These are phyloP conservation scores for Tetrapedia diversipes DNA, from an alignment of 2,888 invertebrate genomes.

Conservation along the genomic window DNA sequence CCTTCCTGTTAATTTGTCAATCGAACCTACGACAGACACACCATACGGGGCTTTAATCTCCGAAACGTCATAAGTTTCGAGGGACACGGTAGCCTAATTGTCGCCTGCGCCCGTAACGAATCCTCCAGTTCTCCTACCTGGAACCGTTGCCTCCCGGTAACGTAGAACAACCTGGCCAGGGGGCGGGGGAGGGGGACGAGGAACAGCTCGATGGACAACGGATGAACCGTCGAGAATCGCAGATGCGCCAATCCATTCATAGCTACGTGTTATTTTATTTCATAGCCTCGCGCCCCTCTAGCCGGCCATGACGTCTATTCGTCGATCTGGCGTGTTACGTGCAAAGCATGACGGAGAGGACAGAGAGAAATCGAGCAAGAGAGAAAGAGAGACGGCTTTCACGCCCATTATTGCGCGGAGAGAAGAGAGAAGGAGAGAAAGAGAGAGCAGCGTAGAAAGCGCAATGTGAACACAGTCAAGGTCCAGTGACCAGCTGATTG, in stretches of 20 bases:
- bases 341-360: conserved; percentile 45
- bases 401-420: conserved; percentile 58
- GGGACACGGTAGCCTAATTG: neutral
- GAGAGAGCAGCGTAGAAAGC: conserved; percentile 66
- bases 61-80: conserved; percentile 29
- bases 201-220: conserved; percentile 23
- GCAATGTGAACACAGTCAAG: conserved; percentile 83
- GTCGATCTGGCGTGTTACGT: conserved; percentile 71
- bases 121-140: neutral
- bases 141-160: neutral
- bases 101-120: conserved; percentile 5
- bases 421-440: conserved; percentile 26
- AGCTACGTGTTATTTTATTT: conserved; percentile 73
- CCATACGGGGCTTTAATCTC: neutral
- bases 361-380: conserved; percentile 43
- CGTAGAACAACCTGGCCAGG: neutral
- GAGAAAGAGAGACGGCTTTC: conserved; percentile 51
- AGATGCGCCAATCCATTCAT: conserved; percentile 73
- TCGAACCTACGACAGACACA: too few relatives aligned
- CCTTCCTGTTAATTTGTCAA: neutral
- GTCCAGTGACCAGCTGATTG: conserved; percentile 81
- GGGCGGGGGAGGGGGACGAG: neutral
- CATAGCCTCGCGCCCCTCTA: conserved; percentile 74
- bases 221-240: conserved; percentile 62
- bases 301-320: conserved; percentile 64